A percentile compares a stretch with the other conserved stretches of the same genome.
These are phyloP conservation scores for Sinella curviseta DNA, from an alignment of 1,140 invertebrate genomes.

Conservation along the genomic window DNA sequence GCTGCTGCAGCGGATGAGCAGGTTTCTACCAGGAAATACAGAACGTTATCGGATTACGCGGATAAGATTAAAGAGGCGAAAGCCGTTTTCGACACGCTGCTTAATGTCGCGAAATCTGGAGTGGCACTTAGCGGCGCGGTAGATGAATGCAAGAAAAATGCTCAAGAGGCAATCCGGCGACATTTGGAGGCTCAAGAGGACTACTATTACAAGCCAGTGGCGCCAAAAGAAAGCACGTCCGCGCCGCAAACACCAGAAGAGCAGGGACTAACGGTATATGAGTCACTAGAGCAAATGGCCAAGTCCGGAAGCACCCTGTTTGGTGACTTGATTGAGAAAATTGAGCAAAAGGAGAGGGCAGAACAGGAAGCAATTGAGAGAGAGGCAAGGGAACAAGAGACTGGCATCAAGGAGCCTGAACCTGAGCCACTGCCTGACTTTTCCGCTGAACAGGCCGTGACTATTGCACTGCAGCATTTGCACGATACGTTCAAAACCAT, in stretches of 20 bases:
- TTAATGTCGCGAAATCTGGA: conserved; percentile 34
- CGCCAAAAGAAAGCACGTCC: background rate
- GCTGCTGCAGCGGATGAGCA: background rate
- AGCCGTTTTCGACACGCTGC: conserved; percentile 33
- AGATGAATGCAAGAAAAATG: conserved; percentile 35
- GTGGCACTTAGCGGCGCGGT: conserved; percentile 20
- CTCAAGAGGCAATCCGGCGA: conserved; percentile 9
- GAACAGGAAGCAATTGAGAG: background rate
- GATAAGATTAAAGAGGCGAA: conserved; percentile 34
- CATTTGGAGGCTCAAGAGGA: conserved; percentile 32
- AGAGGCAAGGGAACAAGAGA: conserved; percentile 12
- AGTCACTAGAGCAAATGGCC: conserved; percentile 35
- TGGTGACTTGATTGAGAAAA: conserved; percentile 25
- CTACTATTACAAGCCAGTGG: conserved; percentile 31
- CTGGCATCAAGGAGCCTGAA: background rate
- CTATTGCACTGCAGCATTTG: conserved; percentile 21
- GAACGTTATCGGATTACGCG: conserved; percentile 20
- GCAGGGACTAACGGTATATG: conserved; percentile 27
- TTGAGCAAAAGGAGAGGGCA: conserved; percentile 7
- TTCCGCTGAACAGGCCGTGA: conserved; percentile 16
- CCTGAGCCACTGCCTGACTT: background rate
- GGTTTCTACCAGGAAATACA: background rate
- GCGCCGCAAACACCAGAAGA: conserved; percentile 28
- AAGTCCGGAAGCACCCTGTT: conserved; percentile 22
- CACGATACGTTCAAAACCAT: conserved; percentile 25